Conservation (phyloP, 2,113 vertebrate species). For the Eubucco bourcierii region DNA sequence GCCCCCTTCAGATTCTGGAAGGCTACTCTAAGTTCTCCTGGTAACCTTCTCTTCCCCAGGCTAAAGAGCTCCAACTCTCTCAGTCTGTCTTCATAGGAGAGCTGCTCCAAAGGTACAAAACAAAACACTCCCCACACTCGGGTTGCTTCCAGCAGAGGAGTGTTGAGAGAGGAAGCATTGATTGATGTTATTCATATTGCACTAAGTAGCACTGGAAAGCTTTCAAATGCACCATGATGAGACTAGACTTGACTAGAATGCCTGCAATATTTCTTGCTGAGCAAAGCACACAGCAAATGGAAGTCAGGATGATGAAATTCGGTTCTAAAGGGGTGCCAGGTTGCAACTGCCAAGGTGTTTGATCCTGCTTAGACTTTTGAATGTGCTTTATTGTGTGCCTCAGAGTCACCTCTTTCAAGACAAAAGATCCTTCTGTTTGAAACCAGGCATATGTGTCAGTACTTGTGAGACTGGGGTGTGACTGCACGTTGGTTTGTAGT, state of each 20-base stretch:
- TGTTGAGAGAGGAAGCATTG: conserved; percentile 4
- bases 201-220: background rate
- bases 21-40: too few species aligned
- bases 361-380: conserved; percentile 5
- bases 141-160: background rate
- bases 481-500: conserved; percentile 13
- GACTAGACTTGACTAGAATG: conserved; percentile 34
- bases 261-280: conserved; percentile 24
- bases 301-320: conserved; percentile 30
- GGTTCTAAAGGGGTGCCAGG: conserved; percentile 28
- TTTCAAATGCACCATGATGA: background rate
- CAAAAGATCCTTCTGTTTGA: background rate
- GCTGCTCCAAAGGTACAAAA: background rate
- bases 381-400: background rate
- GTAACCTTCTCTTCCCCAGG: too few species aligned
- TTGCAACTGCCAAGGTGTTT: background rate
- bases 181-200: conserved; percentile 34
- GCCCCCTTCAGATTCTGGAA: too few species aligned
- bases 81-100: too few species aligned
- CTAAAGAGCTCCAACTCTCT: too few species aligned
- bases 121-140: background rate
- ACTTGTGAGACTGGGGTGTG: conserved; percentile 16
- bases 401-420: conserved; percentile 23
- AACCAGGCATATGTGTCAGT: background rate
- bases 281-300: conserved; percentile 23